Evolutionary conservation across 2,888 invertebrate species (phyloP), one percentile per base, ranked within the genome.

Genomic region (Empis livida): DNA sequence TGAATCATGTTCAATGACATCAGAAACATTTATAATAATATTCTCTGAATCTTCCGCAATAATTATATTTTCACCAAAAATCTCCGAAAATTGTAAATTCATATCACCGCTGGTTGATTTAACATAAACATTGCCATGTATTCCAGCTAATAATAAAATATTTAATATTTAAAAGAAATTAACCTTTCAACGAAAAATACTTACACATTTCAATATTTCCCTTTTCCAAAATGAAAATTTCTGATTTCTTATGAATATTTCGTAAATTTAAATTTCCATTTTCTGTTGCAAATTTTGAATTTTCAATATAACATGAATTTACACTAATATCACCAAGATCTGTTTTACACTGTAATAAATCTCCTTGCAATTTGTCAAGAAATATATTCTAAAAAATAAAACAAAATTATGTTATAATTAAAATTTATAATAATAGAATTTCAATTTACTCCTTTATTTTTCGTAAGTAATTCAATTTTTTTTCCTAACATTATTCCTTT

Each of bases 181-280:
- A 38, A 44, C n/a, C 13, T n/a, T 44, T 15, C 20, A 8, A 27
- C 5, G 9, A 27, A 27, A 20, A 8, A 27, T 8, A 27, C 60
- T 54, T 50, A 68, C 68, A 63, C 65, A 68, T 67, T 37, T 59
- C 59, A 0, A 68, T 49, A 8, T 62, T 57, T 5, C 62, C 67
- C n/a, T 59, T 50, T 43, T 63, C 50, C 11, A 62, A 54, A 3
- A 69, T 54, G 44, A 56, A 51, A 13, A 67, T 58, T 45, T 61
- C 57, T 2, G 61, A 56, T 10, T 49, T 54, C 48, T 68, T 68
- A 51, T 68, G 69, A 0, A 69, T 60, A 52, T 68, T 69, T 23
- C 61, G 62, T 1, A 68, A 54, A 11, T 60, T 56, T 49, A 68
- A 47, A 10, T 52, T 51, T 2, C 68, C 68, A 5, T 55, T 59